Conservation (phyloP, 2,888 invertebrate genomes). For the Leptarthrus brevirostris region DNA sequence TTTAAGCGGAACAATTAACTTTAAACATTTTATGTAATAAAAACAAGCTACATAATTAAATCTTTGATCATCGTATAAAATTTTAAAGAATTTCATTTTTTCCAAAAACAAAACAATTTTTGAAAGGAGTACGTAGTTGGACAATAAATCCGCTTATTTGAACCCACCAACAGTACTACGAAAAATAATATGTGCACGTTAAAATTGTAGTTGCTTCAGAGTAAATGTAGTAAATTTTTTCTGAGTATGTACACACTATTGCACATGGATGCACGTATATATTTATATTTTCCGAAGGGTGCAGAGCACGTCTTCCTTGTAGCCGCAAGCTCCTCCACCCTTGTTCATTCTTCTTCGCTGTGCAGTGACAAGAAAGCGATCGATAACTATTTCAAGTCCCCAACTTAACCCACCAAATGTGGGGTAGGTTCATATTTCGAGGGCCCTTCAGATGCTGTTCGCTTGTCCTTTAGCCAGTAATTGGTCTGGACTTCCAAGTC, state of each 20-base stretch:
- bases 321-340: conserved; percentile 22
- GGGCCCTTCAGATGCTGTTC: conserved; percentile 27
- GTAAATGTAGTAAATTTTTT: conserved; percentile 9
- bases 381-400: conserved; percentile 39
- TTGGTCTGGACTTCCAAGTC: conserved; percentile 42
- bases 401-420: conserved; percentile 18
- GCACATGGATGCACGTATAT: conserved; percentile 10
- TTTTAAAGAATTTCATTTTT: too few relatives aligned
- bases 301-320: conserved; percentile 24
- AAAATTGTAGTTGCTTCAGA: background rate
- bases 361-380: conserved; percentile 46
- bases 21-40: too few relatives aligned
- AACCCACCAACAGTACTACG: too few relatives aligned
- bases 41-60: too few relatives aligned
- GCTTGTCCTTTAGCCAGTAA: conserved; percentile 29
- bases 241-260: conserved; percentile 30
- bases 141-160: too few relatives aligned
- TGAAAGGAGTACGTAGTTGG: too few relatives aligned
- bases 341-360: conserved; percentile 16
- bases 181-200: background rate
- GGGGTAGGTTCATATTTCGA: conserved; percentile 49
- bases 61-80: too few relatives aligned
- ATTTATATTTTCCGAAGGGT: conserved; percentile 21
- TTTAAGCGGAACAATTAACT: too few relatives aligned
- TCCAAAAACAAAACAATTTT: too few relatives aligned